Evolutionary conservation across 2,888 invertebrate genomes (phyloP).

Genomic region (Thelaira solivaga): DNA sequence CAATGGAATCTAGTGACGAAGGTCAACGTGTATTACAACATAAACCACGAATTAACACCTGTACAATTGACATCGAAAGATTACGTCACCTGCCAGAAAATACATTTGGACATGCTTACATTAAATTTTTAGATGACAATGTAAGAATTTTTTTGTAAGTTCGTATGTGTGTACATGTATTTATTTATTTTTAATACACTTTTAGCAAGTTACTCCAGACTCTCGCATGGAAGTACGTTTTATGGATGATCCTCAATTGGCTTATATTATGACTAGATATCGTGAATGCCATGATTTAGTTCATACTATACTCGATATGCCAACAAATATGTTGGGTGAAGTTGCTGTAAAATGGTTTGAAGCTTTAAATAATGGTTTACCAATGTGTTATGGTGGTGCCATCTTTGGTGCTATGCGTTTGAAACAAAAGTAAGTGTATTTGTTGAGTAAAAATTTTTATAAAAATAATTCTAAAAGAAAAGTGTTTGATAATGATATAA

Average conservation of each 20-base stretch:
- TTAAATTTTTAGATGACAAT: constrained; percentile 88
- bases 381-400: constrained; percentile 96
- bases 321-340: constrained; percentile 93
- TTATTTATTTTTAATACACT: neutral
- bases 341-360: constrained; percentile 99
- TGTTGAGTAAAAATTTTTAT: too few species aligned
- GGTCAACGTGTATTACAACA: constrained; percentile 86
- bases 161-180: too few species aligned
- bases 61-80: constrained; percentile 85
- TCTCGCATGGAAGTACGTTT: constrained; percentile 93
- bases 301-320: constrained; percentile 94
- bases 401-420: constrained; percentile 93
- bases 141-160: constrained; percentile 69
- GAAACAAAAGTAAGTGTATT: constrained; percentile 81
- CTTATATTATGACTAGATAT: constrained; percentile 98
- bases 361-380: constrained; percentile 94
- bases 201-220: constrained; percentile 91
- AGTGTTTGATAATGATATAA: too few species aligned
- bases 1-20: constrained; percentile 87
- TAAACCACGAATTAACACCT: constrained; percentile 91
- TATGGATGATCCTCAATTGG: constrained; percentile 90
- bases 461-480: too few species aligned
- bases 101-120: constrained; percentile 91
- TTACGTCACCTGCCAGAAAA: constrained; percentile 85
- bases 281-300: constrained; percentile 97